Percentiles rank a stretch among this genome's conserved stretches.
phyloP scores from a whole-genome alignment of 64 coral and sea anemone genomes.

The Montipora cactus region DNA sequence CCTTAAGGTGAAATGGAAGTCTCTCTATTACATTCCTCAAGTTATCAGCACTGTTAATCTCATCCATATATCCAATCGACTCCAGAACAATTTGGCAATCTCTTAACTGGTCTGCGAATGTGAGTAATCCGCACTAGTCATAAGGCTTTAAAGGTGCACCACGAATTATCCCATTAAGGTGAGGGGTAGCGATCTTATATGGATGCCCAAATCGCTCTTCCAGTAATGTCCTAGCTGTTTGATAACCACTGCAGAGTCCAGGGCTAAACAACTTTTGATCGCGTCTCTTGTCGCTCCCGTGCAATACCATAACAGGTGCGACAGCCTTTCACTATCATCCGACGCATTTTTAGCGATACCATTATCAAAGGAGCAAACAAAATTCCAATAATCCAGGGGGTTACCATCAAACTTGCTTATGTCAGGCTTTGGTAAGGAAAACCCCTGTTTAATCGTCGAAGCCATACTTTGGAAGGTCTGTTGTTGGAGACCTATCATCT shows the following conservation, averaged over 20 bases:
- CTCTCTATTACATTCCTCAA: constrained; percentile 27
- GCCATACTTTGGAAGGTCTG: background rate
- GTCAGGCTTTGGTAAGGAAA: constrained; percentile 53
- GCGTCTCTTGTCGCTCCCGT: constrained; percentile 45
- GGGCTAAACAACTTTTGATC: constrained; percentile 63
- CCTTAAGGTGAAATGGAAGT: constrained; percentile 41
- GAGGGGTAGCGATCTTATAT: constrained; percentile 42
- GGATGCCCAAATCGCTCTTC: constrained; percentile 77
- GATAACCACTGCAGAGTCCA: constrained; percentile 64
- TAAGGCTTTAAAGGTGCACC: constrained; percentile 55
- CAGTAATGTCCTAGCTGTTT: constrained; percentile 42
- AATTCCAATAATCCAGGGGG: constrained; percentile 59
- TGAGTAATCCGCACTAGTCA: constrained; percentile 50
- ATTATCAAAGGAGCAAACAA: constrained; percentile 58
- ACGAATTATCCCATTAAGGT: constrained; percentile 52
- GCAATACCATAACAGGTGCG: constrained; percentile 62
- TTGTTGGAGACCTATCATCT: background rate
- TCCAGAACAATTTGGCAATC: constrained; percentile 42
- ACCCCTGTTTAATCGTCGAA: constrained; percentile 18
- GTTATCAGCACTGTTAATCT: constrained; percentile 69
- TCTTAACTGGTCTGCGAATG: constrained; percentile 64
- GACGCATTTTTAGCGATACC: constrained; percentile 26
- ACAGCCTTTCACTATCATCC: constrained; percentile 62
- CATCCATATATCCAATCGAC: constrained; percentile 48
- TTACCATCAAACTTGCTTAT: constrained; percentile 55